Conservation (phyloP, 2,113 vertebrate species). For the Numenius arquata region DNA sequence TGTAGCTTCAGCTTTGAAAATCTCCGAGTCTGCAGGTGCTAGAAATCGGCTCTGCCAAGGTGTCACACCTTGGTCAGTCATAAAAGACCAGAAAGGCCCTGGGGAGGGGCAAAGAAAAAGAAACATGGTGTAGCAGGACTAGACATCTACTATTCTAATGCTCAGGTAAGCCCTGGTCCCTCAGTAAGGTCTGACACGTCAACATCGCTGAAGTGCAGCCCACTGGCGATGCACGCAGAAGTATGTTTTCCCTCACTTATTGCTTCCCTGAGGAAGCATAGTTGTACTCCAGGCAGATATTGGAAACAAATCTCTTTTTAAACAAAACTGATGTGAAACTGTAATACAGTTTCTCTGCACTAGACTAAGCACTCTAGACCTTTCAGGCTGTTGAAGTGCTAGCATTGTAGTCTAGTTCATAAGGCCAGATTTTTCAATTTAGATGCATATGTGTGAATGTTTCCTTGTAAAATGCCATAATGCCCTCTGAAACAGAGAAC, state of each 20-base stretch:
- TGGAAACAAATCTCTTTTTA: background rate
- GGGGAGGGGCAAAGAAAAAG: background rate
- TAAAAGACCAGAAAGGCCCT: background rate
- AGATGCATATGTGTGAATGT: background rate
- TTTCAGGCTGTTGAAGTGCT: background rate
- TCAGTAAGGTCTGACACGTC: background rate
- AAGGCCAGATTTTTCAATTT: background rate
- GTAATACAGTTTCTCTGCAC: background rate
- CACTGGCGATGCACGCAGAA: background rate
- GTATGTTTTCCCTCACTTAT: fast-evolving
- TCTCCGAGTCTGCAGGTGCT: background rate
- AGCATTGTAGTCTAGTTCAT: background rate
- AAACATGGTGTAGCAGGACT: background rate
- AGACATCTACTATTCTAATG: background rate
- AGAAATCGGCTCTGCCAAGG: background rate
- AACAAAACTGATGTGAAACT: background rate
- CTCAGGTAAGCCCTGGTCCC: background rate
- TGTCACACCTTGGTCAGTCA: background rate
- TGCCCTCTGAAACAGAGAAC: background rate
- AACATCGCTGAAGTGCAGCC: background rate
- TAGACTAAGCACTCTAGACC: background rate
- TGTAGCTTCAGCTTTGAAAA: background rate
- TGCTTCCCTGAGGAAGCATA: background rate
- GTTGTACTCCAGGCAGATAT: background rate
- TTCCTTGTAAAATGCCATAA: background rate